These are phyloP conservation scores for Arenaria interpres DNA, from an alignment of 2,113 vertebrate genomes.

Conservation along the genomic window DNA sequence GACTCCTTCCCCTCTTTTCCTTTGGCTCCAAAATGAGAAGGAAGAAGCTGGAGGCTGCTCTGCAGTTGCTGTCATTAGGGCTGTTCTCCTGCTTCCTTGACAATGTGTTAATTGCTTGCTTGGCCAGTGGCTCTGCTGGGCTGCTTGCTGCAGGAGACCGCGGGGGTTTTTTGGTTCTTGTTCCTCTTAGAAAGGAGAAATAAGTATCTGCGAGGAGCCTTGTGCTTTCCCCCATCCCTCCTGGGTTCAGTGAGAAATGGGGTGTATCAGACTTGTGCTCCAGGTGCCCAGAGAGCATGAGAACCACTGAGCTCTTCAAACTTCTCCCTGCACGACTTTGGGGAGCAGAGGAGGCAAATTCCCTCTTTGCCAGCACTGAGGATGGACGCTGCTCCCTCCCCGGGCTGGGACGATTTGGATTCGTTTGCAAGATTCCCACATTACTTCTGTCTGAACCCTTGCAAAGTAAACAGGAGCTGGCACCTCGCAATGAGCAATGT, in stretches of 20 bases:
- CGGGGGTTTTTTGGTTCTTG: neutral
- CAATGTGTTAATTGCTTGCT: constrained; percentile 8
- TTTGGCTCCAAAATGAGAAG: neutral
- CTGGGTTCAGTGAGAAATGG: neutral
- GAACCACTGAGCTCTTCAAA: neutral
- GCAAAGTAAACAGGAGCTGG: neutral
- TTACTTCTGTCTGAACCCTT: neutral
- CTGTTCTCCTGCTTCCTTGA: neutral
- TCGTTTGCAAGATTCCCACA: neutral
- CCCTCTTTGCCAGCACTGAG: neutral
- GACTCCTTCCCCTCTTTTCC: neutral
- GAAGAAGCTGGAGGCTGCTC: neutral
- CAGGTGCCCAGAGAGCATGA: neutral
- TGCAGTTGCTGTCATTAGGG: neutral
- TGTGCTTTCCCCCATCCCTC: neutral
- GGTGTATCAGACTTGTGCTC: neutral
- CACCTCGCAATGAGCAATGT: rapidly evolving
- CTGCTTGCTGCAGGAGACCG: neutral
- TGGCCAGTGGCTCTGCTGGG: neutral
- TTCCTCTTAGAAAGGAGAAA: neutral
- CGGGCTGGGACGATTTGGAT: neutral
- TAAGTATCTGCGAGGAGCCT: neutral
- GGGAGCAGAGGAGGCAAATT: neutral
- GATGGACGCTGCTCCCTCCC: neutral
- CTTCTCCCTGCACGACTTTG: rapidly evolving